Conservation (phyloP, 37 sponge, comb jelly and placozoan species). For the Haliclona indistincta region DNA sequence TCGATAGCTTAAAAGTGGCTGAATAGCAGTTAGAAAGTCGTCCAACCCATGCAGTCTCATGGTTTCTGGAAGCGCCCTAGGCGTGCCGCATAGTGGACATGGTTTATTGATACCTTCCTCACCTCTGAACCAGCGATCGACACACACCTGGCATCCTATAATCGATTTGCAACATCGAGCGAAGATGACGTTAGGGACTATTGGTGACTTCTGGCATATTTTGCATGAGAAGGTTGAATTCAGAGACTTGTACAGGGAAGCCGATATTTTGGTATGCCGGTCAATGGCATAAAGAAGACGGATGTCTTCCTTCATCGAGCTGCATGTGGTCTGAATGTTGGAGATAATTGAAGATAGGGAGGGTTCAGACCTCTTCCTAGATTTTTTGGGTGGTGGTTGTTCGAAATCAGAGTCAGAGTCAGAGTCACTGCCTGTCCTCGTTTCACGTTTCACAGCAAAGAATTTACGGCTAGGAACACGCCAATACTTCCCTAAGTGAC, state of each 20-base stretch:
- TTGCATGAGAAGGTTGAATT: constrained; percentile 31
- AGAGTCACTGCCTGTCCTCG: too few species aligned
- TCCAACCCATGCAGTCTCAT: constrained; percentile 32
- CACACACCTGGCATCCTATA: constrained; percentile 39
- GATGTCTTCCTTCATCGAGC: not conserved
- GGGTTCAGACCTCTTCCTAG: too few species aligned
- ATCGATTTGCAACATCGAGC: constrained; percentile 42
- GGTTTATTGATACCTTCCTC: not conserved
- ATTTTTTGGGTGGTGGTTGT: too few species aligned
- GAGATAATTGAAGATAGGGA: not conserved
- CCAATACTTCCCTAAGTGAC: constrained; percentile 5
- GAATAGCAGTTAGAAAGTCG: constrained; percentile 26
- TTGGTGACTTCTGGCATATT: constrained; percentile 30
- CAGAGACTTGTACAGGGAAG: not conserved
- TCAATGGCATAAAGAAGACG: not conserved
- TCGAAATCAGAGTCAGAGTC: too few species aligned
- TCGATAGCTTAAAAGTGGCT: not conserved
- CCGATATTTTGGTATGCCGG: not conserved
- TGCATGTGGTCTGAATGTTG: too few species aligned
- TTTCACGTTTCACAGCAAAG: constrained; percentile 3
- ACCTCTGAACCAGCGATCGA: constrained; percentile 36
- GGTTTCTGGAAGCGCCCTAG: constrained; percentile 24
- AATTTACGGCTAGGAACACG: constrained; percentile 3
- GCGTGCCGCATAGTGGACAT: constrained; percentile 34
- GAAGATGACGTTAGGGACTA: constrained; percentile 22